Evolutionary conservation across 2,888 invertebrate genomes (phyloP), one percentile per base, ranked within the genome.

Genomic region (Pollenia griseotomentosa): DNA sequence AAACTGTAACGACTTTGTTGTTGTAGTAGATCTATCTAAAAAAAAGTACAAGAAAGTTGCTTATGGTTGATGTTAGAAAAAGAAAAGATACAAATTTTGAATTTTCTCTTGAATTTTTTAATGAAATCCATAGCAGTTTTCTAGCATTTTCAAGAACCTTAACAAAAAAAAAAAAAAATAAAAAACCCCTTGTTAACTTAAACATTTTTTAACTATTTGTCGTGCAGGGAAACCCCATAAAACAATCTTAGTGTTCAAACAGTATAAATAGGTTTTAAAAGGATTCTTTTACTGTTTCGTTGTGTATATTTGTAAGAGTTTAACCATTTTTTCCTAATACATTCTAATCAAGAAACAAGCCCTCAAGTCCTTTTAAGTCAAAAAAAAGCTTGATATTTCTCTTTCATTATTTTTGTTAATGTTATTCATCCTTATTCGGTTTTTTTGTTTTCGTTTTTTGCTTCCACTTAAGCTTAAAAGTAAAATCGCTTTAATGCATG

Each of bases 161-260:
- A 19, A 11, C 40, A 11, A 61, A 46, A 53, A 61, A 48, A 11
- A 61, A 46, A 53, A 61, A 48, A 48, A 75, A 75, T 65, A 46
- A 61, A 70, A 48, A 71, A n/a, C 44, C 71, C 51, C 63, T 71
- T 70, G 33, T 33, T 40, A 70, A 8, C 40, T 51, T 48, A 19
- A 42, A 2, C 14, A 40, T 55, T 53, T 23, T 10, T 73, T 19
- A 33, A 33, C 53, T 70, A 48, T 10, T 19, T 70, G 19, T 78
- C 78, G 59, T 19, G 40, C 51, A 68, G 33, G 51, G 23, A 61
- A 44, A 66, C 2, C 4, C 33, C 33, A 68, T 44, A 40, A 78
- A 83, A 42, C 55, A 87, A 84, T 83, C 84, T 81, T 61, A 55
- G 65, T 81, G 77, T 83, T 79, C 77, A 77, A 83, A 83, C 57